Base-by-base conservation (phyloP, 2,113 vertebrate genomes). In the Hippocampus guttulatus region DNA sequence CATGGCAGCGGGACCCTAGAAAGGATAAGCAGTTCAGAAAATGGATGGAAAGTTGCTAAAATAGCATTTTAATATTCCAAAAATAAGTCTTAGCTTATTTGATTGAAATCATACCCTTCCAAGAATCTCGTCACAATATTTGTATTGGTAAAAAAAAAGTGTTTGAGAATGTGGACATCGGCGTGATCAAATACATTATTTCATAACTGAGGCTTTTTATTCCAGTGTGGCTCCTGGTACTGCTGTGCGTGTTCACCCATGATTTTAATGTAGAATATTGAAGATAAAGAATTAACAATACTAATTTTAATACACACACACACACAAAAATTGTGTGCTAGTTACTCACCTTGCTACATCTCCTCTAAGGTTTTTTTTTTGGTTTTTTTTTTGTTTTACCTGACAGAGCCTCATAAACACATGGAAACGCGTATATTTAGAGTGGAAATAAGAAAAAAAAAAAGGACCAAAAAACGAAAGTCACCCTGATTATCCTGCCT, bases 391-490 rank as follows among this genome's bases (percentile, higher is more conserved):
- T n/a, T n/a, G n/a, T n/a, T n/a, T 14, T 63, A 30, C 71, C 23
- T 69, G 15, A 52, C 27, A 61, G 25, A 60, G 27, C 15, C 14
- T 60, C 27, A 7, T 6, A 10, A 45, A 18, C 6, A 16, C 7
- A 4, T 33, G 58, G 58, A 30, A 14, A 18, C 40, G n/a, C 38
- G 43, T 61, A 23, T 75, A 68, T 43, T 64, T 69, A 55, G 38
- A 40, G 27, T n/a, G 21, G 4, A 23, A 21, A n/a, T 5, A 11
- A 25, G 27, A 18, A 47, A 51, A 6, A 1, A 66, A 62, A 58
- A 69, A 70, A 5, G 33, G 67, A 81, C 75, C 84, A 85, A 85
- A 55, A 55, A 81, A 55, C 69, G 64, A 80, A 75, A 2, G 71
- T 76, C 30, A 1, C 54, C 66, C 12, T 67, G 0, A 30, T 55